Conservation (phyloP, 2,888 invertebrate species). For the Uropetala carovei region DNA sequence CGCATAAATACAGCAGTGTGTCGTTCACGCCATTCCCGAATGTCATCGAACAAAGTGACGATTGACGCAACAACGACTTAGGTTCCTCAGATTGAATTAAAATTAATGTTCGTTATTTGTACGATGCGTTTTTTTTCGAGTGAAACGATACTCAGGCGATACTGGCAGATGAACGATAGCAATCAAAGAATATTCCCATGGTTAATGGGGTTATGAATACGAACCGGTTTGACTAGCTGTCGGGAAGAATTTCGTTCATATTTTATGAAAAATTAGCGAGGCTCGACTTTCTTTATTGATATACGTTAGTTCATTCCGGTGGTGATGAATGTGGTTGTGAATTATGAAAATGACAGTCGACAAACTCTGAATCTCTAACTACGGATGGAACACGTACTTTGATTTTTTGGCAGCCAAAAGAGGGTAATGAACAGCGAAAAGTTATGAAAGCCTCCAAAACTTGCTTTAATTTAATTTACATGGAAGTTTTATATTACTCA, state of each 20-base stretch:
- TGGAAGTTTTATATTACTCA: too few relatives aligned
- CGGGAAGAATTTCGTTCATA: slow-evolving; percentile 35
- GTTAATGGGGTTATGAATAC: slow-evolving; percentile 28
- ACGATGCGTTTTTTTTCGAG: neutral
- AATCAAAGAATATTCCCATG: slow-evolving; percentile 13
- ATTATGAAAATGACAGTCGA: slow-evolving; percentile 37
- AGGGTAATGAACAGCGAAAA: too few relatives aligned
- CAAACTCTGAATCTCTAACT: neutral
- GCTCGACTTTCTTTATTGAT: slow-evolving; percentile 29
- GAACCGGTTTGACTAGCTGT: slow-evolving; percentile 54
- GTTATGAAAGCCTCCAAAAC: too few relatives aligned
- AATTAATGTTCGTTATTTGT: slow-evolving; percentile 8
- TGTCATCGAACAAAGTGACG: neutral
- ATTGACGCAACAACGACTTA: neutral
- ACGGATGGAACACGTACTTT: neutral
- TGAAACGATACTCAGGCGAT: slow-evolving; percentile 36
- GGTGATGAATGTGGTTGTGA: neutral
- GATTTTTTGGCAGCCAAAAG: neutral
- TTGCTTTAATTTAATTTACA: too few relatives aligned
- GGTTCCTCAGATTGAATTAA: neutral
- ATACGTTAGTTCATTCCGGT: neutral
- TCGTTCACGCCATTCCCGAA: neutral
- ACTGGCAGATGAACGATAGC: slow-evolving; percentile 38
- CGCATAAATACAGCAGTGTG: neutral
- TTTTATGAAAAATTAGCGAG: slow-evolving; percentile 45